phyloP scores from a whole-genome alignment of 2,113 vertebrate species.

The Phalacrocorax carbo region DNA sequence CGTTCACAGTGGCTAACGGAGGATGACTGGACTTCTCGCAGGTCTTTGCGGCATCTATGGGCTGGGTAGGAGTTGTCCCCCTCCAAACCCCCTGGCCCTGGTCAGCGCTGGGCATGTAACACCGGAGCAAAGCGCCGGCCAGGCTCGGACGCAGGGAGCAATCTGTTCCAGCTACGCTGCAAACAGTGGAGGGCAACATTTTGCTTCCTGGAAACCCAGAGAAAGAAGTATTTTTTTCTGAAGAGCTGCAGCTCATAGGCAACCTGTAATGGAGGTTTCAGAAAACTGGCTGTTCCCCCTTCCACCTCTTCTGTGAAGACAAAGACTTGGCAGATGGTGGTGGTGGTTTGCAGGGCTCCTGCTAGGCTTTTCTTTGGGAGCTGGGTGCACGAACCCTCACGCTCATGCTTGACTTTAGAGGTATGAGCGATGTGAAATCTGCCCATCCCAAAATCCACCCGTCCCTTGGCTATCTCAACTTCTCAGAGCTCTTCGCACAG shows the following conservation, averaged over 20 bases:
- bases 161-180: not conserved
- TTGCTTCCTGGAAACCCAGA: slow-evolving; percentile 62
- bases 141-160: not conserved
- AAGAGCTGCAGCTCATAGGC: slow-evolving; percentile 45
- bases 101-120: not conserved
- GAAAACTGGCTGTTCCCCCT: slow-evolving; percentile 40
- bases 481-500: not conserved
- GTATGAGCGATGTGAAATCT: not conserved
- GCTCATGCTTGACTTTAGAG: not conserved
- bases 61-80: not conserved
- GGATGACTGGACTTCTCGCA: fast-evolving
- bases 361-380: not conserved
- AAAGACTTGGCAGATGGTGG: slow-evolving; percentile 48
- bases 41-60: not conserved
- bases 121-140: fast-evolving
- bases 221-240: slow-evolving; percentile 41
- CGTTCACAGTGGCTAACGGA: not conserved
- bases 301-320: slow-evolving; percentile 37
- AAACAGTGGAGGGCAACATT: slow-evolving; percentile 65
- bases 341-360: not conserved
- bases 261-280: slow-evolving; percentile 52
- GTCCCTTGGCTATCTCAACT: slow-evolving; percentile 21
- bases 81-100: not conserved
- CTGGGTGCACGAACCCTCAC: not conserved
- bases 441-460: not conserved